Evolutionary conservation across 2,888 invertebrate genomes (phyloP), one percentile per base, ranked within the genome.

Genomic region (Athalia cordata): DNA sequence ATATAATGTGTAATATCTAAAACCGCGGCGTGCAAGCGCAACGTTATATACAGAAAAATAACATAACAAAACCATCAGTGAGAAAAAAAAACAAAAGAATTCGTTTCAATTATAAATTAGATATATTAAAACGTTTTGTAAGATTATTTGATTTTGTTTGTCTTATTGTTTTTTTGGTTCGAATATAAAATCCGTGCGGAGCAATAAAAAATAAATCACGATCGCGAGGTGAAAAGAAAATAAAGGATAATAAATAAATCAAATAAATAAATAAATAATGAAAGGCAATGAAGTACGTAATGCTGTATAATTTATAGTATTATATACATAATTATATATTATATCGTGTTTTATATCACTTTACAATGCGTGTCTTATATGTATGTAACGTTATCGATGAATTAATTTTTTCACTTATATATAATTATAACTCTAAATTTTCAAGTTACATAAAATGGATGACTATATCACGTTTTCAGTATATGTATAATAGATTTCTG

Each of bases 371-470:
- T 65, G 9, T 9, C 50, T 55, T 68, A 11, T 75, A 43, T 75
- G 52, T 59, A n/a, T n/a, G n/a, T n/a, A n/a, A 75, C 75, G 62
- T 62, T 29, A 64, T 62, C 62, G 75, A 75, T 62, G 62, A 75
- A 75, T 62, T 9, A 75, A 75, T 62, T 9, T 8, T 55, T 62
- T 62, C 29, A 29, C 8, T 72, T 72, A 55, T 43, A 45, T 57
- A n/a, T 72, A 72, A 13, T 68, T 68, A 65, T 29, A 45, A 13
- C 57, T 57, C 59, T 47, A 47, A 72, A 59, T 62, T 62, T 43
- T 75, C n/a, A n/a, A 59, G 9, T 72, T 13, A 75, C n/a, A 47
- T 29, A 62, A 8, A 8, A 62, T 62, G 29, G 8, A 9, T 55
- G 55, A 11, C 11, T 59, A 45, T 72, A 47, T 72, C 45, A 72